These are phyloP conservation scores for Paracanthobrama guichenoti DNA, from an alignment of 2,113 vertebrate species.

Conservation along the genomic window DNA sequence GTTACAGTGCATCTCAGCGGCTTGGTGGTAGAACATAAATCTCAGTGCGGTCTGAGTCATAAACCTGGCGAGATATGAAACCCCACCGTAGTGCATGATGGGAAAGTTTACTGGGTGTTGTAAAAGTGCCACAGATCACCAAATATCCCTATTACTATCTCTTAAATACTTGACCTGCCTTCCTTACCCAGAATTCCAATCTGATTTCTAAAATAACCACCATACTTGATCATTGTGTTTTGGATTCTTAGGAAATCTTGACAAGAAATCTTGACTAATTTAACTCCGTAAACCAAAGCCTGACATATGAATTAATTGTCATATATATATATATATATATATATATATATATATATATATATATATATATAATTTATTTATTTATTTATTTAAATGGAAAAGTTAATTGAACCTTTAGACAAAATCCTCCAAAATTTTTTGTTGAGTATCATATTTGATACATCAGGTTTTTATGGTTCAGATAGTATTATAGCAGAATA, in stretches of 20 bases:
- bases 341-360: too few species aligned
- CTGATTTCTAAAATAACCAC: neutral
- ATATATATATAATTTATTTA: too few species aligned
- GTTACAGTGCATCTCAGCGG: neutral
- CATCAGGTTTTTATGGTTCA: neutral
- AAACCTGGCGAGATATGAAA: conserved; percentile 30
- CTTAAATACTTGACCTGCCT: neutral
- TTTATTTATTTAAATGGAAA: neutral
- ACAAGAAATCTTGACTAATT: neutral
- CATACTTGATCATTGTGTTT: too few species aligned
- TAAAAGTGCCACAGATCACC: conserved; percentile 19
- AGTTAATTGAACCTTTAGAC: neutral
- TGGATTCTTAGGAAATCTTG: neutral
- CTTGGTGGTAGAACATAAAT: conserved; percentile 29
- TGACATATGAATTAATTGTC: neutral
- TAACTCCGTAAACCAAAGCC: neutral
- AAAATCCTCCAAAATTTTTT: too few species aligned
- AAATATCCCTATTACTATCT: conserved; percentile 14
- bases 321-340: too few species aligned
- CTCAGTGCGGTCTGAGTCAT: neutral
- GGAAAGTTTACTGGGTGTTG: conserved; percentile 7
- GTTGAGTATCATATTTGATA: neutral
- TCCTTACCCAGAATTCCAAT: neutral
- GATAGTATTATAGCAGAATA: neutral
- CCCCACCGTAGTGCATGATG: conserved; percentile 19